Percentiles rank a stretch among this genome's conserved stretches.
Conservation (phyloP, 2,888 invertebrate genomes). For the Metacarcinus magister region DNA sequence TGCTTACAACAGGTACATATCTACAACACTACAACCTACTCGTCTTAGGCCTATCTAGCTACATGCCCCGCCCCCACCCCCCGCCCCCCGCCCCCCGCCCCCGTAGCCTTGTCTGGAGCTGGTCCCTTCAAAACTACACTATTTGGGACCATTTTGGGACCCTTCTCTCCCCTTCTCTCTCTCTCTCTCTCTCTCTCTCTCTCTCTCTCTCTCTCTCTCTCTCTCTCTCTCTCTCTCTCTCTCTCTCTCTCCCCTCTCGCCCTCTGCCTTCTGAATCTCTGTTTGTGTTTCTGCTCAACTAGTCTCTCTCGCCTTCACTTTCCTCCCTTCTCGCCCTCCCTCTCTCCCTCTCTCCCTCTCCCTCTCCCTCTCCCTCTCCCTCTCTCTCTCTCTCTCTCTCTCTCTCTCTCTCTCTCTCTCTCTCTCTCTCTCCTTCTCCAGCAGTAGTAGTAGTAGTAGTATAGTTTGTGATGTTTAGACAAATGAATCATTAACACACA, state of each 20-base stretch:
- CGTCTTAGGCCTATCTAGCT: no score
- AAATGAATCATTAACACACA: background rate
- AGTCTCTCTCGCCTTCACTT: background rate
- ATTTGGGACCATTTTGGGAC: background rate
- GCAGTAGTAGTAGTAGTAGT: no score
- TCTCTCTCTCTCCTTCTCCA: background rate
- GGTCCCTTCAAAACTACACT: background rate
- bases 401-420: background rate
- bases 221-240: background rate
- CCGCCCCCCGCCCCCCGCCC: no score
- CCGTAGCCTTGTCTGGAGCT: background rate
- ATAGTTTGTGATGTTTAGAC: no score
- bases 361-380: background rate
- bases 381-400: background rate
- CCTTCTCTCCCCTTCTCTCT: background rate
- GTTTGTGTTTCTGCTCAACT: constrained; percentile 65
- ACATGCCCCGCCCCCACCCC: no score
- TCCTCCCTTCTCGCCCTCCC: background rate
- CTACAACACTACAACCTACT: no score
- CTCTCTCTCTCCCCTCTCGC: background rate
- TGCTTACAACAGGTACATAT: no score
- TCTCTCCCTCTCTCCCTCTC: background rate
- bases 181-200: background rate
- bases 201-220: background rate
- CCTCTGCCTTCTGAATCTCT: constrained; percentile 1